Conservation (phyloP, 2,113 vertebrate species). For the Anarhynchus alexandrinus region DNA sequence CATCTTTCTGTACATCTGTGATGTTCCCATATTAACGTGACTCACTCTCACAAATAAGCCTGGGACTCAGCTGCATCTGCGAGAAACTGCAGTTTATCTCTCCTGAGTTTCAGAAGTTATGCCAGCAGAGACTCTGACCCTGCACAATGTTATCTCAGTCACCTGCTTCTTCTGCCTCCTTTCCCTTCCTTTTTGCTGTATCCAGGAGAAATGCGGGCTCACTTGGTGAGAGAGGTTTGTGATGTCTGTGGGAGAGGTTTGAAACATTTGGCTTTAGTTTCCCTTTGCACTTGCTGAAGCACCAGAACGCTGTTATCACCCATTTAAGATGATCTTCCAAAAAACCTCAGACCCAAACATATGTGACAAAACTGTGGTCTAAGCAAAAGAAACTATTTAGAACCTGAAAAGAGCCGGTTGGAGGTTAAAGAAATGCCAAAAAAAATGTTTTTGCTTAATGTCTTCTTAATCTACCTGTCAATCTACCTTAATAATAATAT, state of each 20-base stretch:
- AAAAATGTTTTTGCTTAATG: neutral
- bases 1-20: conserved; percentile 5
- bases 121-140: neutral
- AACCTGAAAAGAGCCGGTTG: neutral
- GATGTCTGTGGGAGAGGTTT: neutral
- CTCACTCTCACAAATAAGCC: neutral
- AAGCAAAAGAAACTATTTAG: neutral
- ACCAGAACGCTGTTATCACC: neutral
- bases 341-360: neutral
- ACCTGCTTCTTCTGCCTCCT: neutral
- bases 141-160: fast-evolving
- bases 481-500: neutral
- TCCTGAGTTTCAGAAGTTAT: neutral
- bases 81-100: neutral
- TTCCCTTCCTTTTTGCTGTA: neutral
- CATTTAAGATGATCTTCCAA: neutral
- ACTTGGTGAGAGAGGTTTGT: neutral
- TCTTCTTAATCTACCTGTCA: neutral
- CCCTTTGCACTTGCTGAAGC: neutral
- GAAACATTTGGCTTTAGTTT: neutral
- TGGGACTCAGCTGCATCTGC: neutral
- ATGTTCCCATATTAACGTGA: neutral
- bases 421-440: neutral
- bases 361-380: neutral
- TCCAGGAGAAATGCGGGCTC: neutral